Percentiles rank a stretch among this genome's conserved stretches.
These are phyloP conservation scores for Heliconius erato DNA, from an alignment of 2,888 invertebrate species.

Conservation along the genomic window DNA sequence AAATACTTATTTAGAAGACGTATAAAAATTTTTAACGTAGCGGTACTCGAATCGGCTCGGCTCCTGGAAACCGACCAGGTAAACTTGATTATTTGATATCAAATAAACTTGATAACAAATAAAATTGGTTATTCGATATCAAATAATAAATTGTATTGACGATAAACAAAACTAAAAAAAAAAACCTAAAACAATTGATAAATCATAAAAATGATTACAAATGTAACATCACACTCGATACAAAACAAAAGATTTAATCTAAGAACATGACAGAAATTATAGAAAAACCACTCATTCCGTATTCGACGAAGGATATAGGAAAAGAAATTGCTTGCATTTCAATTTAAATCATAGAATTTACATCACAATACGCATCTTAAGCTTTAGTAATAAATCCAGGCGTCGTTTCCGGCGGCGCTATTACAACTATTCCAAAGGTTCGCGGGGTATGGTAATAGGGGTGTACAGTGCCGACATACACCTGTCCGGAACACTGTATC, in stretches of 20 bases:
- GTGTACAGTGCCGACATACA: slow-evolving; percentile 62
- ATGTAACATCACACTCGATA: slow-evolving; percentile 30
- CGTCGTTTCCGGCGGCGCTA: slow-evolving; percentile 57
- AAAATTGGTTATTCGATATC: too few species aligned
- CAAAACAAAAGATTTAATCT: slow-evolving; percentile 46
- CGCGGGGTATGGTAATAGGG: slow-evolving; percentile 62
- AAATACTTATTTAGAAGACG: too few species aligned
- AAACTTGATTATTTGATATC: too few species aligned
- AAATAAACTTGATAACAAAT: too few species aligned
- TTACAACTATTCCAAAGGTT: slow-evolving; percentile 54
- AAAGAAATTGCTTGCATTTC: slow-evolving; percentile 56
- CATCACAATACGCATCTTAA: slow-evolving; percentile 54
- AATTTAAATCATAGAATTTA: slow-evolving; percentile 54
- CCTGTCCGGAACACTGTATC: slow-evolving; percentile 82
- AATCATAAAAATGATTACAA: slow-evolving; percentile 27
- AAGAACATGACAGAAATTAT: slow-evolving; percentile 47
- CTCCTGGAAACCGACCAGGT: too few species aligned
- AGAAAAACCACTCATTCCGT: slow-evolving; percentile 51
- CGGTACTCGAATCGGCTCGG: too few species aligned
- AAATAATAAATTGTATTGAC: not conserved
- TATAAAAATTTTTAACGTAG: too few species aligned
- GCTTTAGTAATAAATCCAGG: slow-evolving; percentile 60
- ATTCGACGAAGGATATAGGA: slow-evolving; percentile 55
- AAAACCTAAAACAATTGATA: not conserved
- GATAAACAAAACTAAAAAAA: not conserved